Evolutionary conservation across 2,797 vertebrate species (phyloP).

Genomic region (Pagetopsis macropterus): DNA sequence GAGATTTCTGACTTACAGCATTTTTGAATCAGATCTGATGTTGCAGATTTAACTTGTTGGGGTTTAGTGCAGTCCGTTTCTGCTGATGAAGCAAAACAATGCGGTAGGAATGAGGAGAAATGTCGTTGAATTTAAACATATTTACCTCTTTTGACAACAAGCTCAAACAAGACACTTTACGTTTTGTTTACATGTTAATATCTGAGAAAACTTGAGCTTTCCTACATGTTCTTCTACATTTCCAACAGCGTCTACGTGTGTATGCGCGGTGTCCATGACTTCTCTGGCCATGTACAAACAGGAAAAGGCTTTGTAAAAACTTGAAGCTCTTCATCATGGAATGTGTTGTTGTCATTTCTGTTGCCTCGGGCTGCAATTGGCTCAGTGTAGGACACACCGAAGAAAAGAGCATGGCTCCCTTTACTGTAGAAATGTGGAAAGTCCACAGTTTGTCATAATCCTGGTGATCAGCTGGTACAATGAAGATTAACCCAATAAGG

Average conservation of each 20-base stretch:
- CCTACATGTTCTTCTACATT: not conserved
- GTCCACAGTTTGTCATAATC: not conserved
- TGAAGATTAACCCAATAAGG: not conserved
- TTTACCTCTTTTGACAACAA: not conserved
- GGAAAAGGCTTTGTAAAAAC: constrained; percentile 62
- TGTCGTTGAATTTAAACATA: not conserved
- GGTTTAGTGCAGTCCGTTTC: not conserved
- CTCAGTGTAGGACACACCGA: not conserved
- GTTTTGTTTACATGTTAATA: not conserved
- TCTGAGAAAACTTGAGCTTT: not conserved
- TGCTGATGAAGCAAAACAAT: not conserved
- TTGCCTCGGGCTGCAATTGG: constrained; percentile 52
- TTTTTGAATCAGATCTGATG: constrained; percentile 46
- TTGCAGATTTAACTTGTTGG: constrained; percentile 46
- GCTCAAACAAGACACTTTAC: not conserved
- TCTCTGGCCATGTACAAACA: constrained; percentile 37
- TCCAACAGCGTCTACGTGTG: not conserved
- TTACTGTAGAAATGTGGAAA: not conserved
- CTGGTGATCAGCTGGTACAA: not conserved
- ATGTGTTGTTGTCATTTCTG: constrained; percentile 63
- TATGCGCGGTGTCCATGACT: not conserved
- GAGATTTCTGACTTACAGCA: constrained; percentile 61
- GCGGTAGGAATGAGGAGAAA: not conserved
- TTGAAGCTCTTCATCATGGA: constrained; percentile 58
- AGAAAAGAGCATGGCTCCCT: not conserved